Base-by-base conservation (phyloP, 1,140 invertebrate species). In the Drosophila ficusphila region DNA sequence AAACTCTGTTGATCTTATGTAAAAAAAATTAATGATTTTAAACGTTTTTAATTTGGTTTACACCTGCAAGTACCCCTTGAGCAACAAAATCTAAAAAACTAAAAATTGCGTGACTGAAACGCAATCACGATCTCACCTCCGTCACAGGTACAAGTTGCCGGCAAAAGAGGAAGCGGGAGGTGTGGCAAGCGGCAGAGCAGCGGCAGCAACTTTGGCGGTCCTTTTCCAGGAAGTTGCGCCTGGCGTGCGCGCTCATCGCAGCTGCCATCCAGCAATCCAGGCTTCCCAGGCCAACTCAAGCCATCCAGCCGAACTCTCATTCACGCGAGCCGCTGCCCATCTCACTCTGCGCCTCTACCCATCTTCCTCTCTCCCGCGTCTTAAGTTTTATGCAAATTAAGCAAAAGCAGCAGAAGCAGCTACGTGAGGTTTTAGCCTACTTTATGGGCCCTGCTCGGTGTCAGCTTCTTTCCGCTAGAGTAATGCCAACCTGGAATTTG, bases 171-270 rank as follows among this genome's bases (percentile, higher is more conserved):
- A 70, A 57, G 33, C 67, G 27, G 19, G 54, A 41, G 60, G 67
- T 67, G 62, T 67, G 60, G 62, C 60, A 53, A 29, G 16, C 41
- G 34, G 36, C 23, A 36, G 36, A 52, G 52, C 36, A 60, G 46
- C 57, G 60, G 71, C 79, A 75, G 53, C 81, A 85, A 85, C 81
- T 86, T 85, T 85, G 81, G 81, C 81, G 81, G 81, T 85, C 81
- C 81, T 86, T 86, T 86, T 86, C 81, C 81, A 81, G 81, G 81
- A 86, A 86, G 81, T 86, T 86, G 81, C 82, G 81, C 81, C 81
- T 86, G 82, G 82, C 81, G 81, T 86, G 81, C 77, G 78, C 78
- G 76, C 77, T 85, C 69, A 68, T 67, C 64, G 73, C 81, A 86
- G 82, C 82, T 88, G 81, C 81, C 81, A 86, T 23, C 54, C 31